Evolutionary conservation across 2,888 invertebrate genomes (phyloP).

Genomic region (Exephanes ischioxanthus): DNA sequence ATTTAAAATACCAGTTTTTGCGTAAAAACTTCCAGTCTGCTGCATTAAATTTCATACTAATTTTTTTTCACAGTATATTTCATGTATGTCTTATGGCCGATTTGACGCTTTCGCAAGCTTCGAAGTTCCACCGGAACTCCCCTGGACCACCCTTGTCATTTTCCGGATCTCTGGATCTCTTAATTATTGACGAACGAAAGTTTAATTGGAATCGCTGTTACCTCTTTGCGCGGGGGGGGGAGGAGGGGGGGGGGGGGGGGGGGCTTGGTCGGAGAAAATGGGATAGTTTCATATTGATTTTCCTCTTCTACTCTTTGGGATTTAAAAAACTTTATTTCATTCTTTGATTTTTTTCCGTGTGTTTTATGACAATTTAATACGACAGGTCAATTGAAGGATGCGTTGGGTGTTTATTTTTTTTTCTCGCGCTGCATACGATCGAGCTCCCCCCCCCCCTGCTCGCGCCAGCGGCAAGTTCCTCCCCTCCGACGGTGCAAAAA

Average conservation of each 20-base stretch:
- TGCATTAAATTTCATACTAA: too few species aligned
- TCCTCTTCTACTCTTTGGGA: background rate
- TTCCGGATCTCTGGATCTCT: slow-evolving; percentile 37
- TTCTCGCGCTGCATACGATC: slow-evolving; percentile 28
- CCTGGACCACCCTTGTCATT: background rate
- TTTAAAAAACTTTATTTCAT: background rate
- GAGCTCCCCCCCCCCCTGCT: background rate
- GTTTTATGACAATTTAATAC: background rate
- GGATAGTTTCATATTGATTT: background rate
- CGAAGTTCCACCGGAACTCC: background rate
- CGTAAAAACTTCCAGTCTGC: too few species aligned
- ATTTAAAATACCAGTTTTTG: too few species aligned
- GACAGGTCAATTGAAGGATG: background rate
- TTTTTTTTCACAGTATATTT: too few species aligned
- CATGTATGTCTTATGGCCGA: background rate
- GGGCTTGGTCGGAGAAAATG: background rate
- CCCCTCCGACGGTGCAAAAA: slow-evolving; percentile 17
- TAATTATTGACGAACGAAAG: slow-evolving; percentile 19
- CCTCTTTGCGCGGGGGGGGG: too few species aligned
- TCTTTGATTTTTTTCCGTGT: background rate
- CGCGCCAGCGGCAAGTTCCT: slow-evolving; percentile 20
- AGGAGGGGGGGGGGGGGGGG: too few species aligned
- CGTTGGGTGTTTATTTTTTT: background rate
- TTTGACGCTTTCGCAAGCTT: background rate
- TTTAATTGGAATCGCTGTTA: slow-evolving; percentile 18